Percentiles rank a stretch among this genome's conserved stretches.
These are phyloP conservation scores for Zootoca vivipara DNA, from an alignment of 2,113 vertebrate genomes.

Conservation along the genomic window DNA sequence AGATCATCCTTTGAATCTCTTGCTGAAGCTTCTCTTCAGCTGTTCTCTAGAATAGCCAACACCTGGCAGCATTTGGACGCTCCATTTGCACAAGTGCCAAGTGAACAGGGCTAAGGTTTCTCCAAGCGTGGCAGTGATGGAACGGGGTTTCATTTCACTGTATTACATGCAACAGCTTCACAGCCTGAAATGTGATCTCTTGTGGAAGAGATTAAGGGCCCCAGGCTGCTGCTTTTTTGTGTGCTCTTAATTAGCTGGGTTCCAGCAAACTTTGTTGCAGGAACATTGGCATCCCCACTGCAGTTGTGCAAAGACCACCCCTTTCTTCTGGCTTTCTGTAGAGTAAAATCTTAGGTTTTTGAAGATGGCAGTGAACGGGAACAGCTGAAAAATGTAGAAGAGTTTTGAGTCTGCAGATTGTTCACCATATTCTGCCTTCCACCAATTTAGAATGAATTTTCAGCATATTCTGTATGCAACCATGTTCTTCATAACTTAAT, in stretches of 20 bases:
- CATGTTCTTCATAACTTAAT: background rate
- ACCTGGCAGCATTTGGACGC: constrained; percentile 11
- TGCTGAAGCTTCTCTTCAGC: constrained; percentile 21
- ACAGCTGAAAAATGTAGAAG: constrained; percentile 39
- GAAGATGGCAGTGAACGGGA: constrained; percentile 18
- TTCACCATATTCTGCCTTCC: constrained; percentile 28
- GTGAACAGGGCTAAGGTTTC: constrained; percentile 58
- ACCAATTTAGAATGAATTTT: constrained; percentile 1
- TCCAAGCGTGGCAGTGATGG: constrained; percentile 54
- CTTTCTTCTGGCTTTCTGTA: constrained; percentile 35
- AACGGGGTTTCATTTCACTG: constrained; percentile 68
- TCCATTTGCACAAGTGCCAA: constrained; percentile 50
- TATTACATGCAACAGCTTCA: constrained; percentile 64
- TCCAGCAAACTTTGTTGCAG: constrained; percentile 63
- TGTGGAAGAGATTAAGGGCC: constrained; percentile 63
- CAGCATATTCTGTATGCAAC: background rate
- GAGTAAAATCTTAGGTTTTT: constrained; percentile 39
- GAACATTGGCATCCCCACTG: constrained; percentile 39
- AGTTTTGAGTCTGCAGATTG: constrained; percentile 17
- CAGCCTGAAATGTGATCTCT: constrained; percentile 67
- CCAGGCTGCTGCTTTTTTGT: constrained; percentile 52
- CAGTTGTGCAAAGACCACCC: constrained; percentile 40
- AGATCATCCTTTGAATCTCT: background rate
- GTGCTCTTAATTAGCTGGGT: constrained; percentile 51
- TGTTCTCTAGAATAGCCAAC: constrained; percentile 32